A percentile compares a stretch with the other conserved stretches of the same genome.
Evolutionary conservation across 2,888 invertebrate species (phyloP).

Genomic region (Yponomeuta cagnagella): DNA sequence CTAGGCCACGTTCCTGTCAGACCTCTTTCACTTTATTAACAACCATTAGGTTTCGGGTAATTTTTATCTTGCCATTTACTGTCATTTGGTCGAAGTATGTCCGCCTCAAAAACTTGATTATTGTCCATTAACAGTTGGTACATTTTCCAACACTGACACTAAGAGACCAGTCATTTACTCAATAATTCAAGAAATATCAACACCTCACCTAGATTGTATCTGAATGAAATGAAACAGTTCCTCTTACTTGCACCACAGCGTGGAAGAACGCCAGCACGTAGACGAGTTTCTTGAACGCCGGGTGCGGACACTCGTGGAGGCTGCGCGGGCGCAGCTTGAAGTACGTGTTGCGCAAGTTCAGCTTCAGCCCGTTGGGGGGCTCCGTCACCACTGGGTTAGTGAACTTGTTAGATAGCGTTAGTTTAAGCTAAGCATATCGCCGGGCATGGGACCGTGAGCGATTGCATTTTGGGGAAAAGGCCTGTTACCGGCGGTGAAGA

Average conservation of each 20-base stretch:
- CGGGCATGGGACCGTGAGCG: background rate
- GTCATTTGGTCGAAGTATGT: background rate
- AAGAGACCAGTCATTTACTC: no score
- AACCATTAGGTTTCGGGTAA: background rate
- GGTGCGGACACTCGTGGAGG: constrained; percentile 84
- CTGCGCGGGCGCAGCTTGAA: constrained; percentile 87
- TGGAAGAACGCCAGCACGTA: constrained; percentile 96
- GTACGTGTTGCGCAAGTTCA: constrained; percentile 92
- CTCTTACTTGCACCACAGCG: constrained; percentile 86
- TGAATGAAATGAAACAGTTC: no score
- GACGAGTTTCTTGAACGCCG: constrained; percentile 86
- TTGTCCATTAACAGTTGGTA: no score
- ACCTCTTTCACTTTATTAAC: no score
- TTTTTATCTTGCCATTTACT: background rate
- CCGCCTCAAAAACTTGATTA: no score
- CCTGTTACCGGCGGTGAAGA: no score
- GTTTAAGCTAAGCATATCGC: background rate
- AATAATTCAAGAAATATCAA: no score
- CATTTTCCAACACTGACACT: no score
- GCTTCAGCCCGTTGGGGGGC: constrained; percentile 92
- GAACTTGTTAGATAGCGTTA: constrained; percentile 22
- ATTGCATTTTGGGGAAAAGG: no score
- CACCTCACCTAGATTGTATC: no score
- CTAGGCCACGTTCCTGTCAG: no score
- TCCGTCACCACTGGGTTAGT: constrained; percentile 86